Base-by-base conservation (phyloP, 1,140 invertebrate genomes). In the Drosophila ohnishii region DNA sequence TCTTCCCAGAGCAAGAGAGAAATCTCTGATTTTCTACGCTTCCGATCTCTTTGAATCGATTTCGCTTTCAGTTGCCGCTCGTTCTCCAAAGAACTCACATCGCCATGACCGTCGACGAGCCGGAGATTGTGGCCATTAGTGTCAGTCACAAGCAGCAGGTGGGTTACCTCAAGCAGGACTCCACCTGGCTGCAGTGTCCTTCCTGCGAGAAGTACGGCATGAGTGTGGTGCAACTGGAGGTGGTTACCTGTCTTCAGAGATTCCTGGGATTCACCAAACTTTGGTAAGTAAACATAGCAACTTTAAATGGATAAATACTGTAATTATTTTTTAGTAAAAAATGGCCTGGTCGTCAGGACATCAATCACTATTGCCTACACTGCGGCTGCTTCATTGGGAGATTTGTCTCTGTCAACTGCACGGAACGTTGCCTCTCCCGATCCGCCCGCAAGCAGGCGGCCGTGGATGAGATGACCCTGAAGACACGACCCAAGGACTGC, bases 311-410 rank as follows among this genome's bases (percentile, higher is more conserved):
- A 2, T 37, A 7, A 11, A 11, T 9, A 14, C 9, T 6, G 4
- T 9, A 42, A 3, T 16, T 39, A 22, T n/a, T 0, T 51, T 57
- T 3, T 22, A 91, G 90, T 55, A 88, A 90, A 47, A 88, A 63
- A 28, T 91, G 86, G 72, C 8, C 55, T 3, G 70, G 78, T 3
- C 83, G 90, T 1, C 39, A 30, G 40, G 90, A 91, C 25, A 81
- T 89, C 25, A 91, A 91, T 63, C 90, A 91, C 50, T 91, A 91
- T 40, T 91, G 90, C 32, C 62, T 50, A 0, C 73, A 87, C 13
- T 91, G 90, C 16, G 90, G 90, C 28, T 91, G 90, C 61, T 91
- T 58, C 22, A 90, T 91, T 45, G 90, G 90, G 9, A 69, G 90
- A 25, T 76, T 70, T 69, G 72, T 91, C 16, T 51, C 78, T 16